Base-by-base conservation (phyloP, 2,113 vertebrate genomes). In the Sorex fumeus region DNA sequence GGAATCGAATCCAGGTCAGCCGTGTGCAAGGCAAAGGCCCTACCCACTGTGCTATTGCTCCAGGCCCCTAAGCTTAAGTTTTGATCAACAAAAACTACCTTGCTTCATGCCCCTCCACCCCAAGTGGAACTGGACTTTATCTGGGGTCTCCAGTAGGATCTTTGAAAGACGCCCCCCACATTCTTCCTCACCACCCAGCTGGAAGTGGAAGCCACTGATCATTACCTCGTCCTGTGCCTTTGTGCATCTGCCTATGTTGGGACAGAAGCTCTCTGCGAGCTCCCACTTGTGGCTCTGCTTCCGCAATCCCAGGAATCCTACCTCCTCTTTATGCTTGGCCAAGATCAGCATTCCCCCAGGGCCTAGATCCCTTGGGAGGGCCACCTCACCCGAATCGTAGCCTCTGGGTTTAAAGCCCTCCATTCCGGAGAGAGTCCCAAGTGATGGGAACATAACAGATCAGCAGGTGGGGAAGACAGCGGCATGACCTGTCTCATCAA, bases 321-420 rank as follows among this genome's bases (percentile, higher is more conserved):
- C 93, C 47, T 60, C 15, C 57, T 9, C 40, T 67, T 43, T 57
- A 83, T 1, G 16, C 36, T 57, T 85, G n/a, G 47, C 75, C 10
- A 23, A 74, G 40, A 34, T 43, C 75, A 70, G 62, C 45, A 21
- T 76, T 79, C 89, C 93, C 34, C 28, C 77, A 11, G 45, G 11
- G 11, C 0, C 78, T 83, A 91, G 30, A 47, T 87, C 90, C 87
- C 88, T n/a, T 0, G 32, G 7, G 47, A 88, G 77, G 70, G 88
- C 53, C 15, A 19, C 93, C 80, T 89, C n/a, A 62, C 66, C 84
- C 87, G 72, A 34, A 75, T 66, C 53, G 28, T 2, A 78, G 28
- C 21, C 85, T 50, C 10, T 82, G 50, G 16, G 88, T 70, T 67
- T 34, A 91, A 95, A 95, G 18, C 87, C 78, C 45, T 27, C 15